phyloP scores from a whole-genome alignment of 2,888 invertebrate species.

The Dyspetes luteomarginatus region DNA sequence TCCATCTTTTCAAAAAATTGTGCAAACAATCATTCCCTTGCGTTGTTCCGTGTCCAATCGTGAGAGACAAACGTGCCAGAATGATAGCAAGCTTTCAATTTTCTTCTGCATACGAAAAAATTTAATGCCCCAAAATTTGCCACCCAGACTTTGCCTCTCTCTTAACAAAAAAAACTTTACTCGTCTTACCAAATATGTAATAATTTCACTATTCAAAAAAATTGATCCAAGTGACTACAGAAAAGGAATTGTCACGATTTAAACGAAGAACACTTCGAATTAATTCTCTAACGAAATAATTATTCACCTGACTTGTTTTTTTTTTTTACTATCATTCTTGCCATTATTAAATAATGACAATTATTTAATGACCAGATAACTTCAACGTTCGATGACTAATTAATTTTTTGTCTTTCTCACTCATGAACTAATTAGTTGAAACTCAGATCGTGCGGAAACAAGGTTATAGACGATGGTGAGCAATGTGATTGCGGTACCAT shows the following conservation, averaged over 20 bases:
- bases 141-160: neutral
- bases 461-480: constrained; percentile 96
- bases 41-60: constrained; percentile 4
- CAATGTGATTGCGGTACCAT: constrained; percentile 98
- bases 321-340: too few species aligned
- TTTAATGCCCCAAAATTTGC: neutral
- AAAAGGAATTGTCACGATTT: too few species aligned
- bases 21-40: constrained; percentile 6
- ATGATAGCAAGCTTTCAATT: neutral
- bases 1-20: neutral
- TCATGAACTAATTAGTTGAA: constrained; percentile 57
- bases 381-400: too few species aligned
- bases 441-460: constrained; percentile 95
- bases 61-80: constrained; percentile 5
- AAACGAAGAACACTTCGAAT: too few species aligned
- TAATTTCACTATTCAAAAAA: too few species aligned
- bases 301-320: too few species aligned
- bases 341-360: too few species aligned
- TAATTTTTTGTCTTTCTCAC: too few species aligned
- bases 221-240: too few species aligned
- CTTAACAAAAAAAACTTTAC: neutral
- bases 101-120: neutral
- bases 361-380: too few species aligned
- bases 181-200: too few species aligned
- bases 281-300: too few species aligned